These are phyloP conservation scores for Colossoma macropomum DNA, from an alignment of 2,113 vertebrate species.

Conservation along the genomic window DNA sequence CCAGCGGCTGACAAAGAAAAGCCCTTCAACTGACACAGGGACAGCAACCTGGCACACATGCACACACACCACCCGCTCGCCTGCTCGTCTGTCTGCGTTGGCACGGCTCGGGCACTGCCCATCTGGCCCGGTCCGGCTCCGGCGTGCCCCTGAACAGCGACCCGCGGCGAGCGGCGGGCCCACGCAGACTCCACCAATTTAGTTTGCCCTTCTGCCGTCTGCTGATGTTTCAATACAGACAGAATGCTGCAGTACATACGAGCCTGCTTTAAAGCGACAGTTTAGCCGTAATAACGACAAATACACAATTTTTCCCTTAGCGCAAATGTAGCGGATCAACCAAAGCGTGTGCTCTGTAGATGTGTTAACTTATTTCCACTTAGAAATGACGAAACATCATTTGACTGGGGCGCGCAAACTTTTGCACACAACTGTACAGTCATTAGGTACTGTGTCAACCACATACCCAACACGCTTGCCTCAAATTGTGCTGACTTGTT, in stretches of 20 bases:
- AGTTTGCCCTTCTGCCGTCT: constrained; percentile 68
- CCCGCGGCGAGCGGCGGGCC: constrained; percentile 77
- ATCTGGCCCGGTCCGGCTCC: constrained; percentile 82
- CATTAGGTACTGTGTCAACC: too few relatives aligned
- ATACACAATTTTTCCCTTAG: too few relatives aligned
- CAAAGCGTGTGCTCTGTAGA: too few relatives aligned
- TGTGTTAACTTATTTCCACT: too few relatives aligned
- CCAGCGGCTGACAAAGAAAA: constrained; percentile 87
- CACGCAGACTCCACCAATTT: constrained; percentile 61
- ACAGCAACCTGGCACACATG: constrained; percentile 2
- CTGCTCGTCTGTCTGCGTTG: constrained; percentile 81
- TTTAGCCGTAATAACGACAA: too few relatives aligned
- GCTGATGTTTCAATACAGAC: constrained; percentile 59
- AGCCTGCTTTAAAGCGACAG: too few relatives aligned
- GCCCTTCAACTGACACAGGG: constrained; percentile 87
- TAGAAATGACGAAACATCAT: too few relatives aligned
- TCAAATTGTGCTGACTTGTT: too few relatives aligned
- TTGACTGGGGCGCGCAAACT: too few relatives aligned
- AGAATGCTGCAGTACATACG: not conserved
- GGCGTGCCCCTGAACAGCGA: constrained; percentile 82
- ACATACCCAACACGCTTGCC: too few relatives aligned
- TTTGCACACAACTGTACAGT: too few relatives aligned
- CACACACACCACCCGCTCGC: constrained; percentile 37
- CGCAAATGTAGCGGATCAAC: too few relatives aligned
- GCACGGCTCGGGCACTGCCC: constrained; percentile 85